Evolutionary conservation across 2,888 invertebrate genomes (phyloP).

Genomic region (Pilophorus perplexus): DNA sequence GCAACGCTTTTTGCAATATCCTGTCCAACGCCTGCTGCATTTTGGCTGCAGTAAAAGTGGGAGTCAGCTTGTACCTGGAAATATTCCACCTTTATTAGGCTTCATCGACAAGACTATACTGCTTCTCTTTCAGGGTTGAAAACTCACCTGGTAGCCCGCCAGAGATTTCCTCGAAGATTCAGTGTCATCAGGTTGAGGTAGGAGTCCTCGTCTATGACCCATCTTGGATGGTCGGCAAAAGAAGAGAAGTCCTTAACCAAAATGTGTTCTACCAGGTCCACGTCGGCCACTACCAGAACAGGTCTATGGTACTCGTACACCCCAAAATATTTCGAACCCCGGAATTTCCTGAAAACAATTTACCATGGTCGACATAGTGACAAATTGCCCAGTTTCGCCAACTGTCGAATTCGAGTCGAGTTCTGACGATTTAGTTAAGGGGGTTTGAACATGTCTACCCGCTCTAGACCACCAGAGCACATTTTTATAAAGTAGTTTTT

Average conservation of each 20-base stretch:
- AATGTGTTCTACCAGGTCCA: conserved; percentile 23
- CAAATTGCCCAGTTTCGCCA: not conserved
- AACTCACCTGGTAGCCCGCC: conserved; percentile 32
- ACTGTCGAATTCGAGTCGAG: not conserved
- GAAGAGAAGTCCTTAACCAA: conserved; percentile 32
- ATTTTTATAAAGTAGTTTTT: no score
- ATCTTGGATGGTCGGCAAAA: conserved; percentile 32
- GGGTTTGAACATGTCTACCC: no score
- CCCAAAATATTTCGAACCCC: conserved; percentile 17
- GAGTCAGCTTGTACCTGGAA: conserved; percentile 33
- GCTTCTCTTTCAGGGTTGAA: no score
- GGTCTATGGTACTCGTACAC: conserved; percentile 37
- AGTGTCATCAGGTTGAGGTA: conserved; percentile 20
- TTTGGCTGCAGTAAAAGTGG: conserved; percentile 30
- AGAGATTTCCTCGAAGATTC: conserved; percentile 29
- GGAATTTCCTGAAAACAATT: conserved; percentile 21
- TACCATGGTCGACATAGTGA: not conserved
- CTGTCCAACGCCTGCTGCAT: conserved; percentile 28
- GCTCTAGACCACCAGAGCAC: no score
- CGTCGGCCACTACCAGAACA: conserved; percentile 31
- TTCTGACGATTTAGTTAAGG: not conserved
- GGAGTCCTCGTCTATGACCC: conserved; percentile 26
- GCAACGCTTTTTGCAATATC: conserved; percentile 1
- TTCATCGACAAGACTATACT: no score
- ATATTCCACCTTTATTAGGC: no score